Evolutionary conservation across 2,888 invertebrate genomes (phyloP), one percentile per base, ranked within the genome.

Genomic region (Tortrix viridana): DNA sequence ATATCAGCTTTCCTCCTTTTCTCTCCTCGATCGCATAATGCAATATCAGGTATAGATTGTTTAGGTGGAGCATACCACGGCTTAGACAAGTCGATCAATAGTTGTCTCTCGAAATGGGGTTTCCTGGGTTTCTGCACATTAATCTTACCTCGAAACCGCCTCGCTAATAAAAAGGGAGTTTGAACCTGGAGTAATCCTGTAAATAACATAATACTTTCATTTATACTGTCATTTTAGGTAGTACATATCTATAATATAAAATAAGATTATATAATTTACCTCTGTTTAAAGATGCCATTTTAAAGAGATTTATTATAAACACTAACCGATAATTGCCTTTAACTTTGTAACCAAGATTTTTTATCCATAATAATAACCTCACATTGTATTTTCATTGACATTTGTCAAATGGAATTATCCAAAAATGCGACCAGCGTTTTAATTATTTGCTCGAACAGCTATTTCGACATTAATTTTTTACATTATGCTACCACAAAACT

Each of bases 81-180:
- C 74, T 94, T 93, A 0, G 95, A 85, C n/a, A 96, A 85, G 69
- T 94, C 94, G 49, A 95, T 81, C 46, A 95, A 90, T 69, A 93
- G 92, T 18, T 95, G 95, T 68, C 95, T 93, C 69, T 94, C 93
- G 77, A 94, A 96, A 81, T 96, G 96, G 1, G 96, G 95, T 54
- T 93, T 86, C 74, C 93, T 93, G 1, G 97, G 97, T 69, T 91
- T 94, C 80, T 96, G 95, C 46, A 97, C 94, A 76, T 97, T 97
- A 56, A 97, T 95, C 88, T 96, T 96, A 2, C 95, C 95, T 20
- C 95, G 93, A 80, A 93, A 96, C 70, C 97, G 92, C 77, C 94
- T 94, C 5, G 94, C 92, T 72, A 95, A 84, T 16, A 92, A 66
- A n/a, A 93, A 76, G 0, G 93, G 89, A 3, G 83, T 68, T 56